Base-by-base conservation (phyloP, 2,797 vertebrate species). In the Melopsittacus undulatus region DNA sequence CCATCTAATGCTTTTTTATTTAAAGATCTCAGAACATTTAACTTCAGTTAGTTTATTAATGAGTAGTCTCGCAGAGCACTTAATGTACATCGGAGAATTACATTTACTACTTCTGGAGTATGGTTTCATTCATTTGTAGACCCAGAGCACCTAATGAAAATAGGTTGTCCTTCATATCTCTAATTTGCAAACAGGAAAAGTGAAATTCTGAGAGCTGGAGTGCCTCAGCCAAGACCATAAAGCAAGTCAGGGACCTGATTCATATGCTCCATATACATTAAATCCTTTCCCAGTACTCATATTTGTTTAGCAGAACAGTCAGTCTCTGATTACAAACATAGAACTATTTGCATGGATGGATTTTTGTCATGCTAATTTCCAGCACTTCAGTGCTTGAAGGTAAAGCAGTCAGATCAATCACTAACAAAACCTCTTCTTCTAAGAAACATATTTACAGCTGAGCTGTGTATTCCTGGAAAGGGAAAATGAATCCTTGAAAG, bases 341-440 rank as follows among this genome's bases (percentile, higher is more conserved):
- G 51, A 57, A 43, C 59, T 83, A 17, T 68, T 92, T 95, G 79
- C 88, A 23, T 14, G 76, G 61, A 13, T 74, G 81, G 67, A 57
- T 89, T 95, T 91, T 90, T 93, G 57, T 90, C 69, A 36, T 66
- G 26, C 46, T 87, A 29, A 87, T 93, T 95, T 77, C 82, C 74
- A 68, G 1, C 48, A 17, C 40, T 86, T 73, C 61, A 61, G n/a
- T 77, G 49, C 75, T 93, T 84, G 45, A 75, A 91, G 90, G 80
- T 89, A 81, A 90, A 92, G 54, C 34, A 62, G 61, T 61, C 90
- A 48, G 52, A 84, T 89, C 78, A 72, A 64, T 89, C 82, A 59
- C 57, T 85, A 57, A 21, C 40, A 84, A 84, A 89, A 79, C 36
- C 7, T 49, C 29, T 46, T 61, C 45, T 83, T 63, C 8, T 16